phyloP scores from a whole-genome alignment of 1,140 invertebrate species.

The Capitella teleta region DNA sequence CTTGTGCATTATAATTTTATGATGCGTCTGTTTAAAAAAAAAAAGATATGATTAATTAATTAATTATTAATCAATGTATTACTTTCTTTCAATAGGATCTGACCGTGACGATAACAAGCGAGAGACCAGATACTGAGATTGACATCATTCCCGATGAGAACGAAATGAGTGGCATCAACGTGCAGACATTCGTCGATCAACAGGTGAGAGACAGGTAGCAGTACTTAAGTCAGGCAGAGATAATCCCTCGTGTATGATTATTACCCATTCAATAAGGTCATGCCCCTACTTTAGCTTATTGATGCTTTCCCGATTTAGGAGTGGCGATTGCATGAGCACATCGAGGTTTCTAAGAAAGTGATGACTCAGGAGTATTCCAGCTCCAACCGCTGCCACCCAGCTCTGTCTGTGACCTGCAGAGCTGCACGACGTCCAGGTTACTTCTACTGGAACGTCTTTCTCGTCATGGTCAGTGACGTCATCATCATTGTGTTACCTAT shows the following conservation, averaged over 20 bases:
- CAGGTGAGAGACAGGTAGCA: too few species aligned
- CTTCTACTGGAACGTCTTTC: slow-evolving; percentile 24
- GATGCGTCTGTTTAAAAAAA: too few species aligned
- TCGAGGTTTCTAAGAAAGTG: slow-evolving; percentile 14
- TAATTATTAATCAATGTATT: too few species aligned
- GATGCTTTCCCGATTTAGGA: slow-evolving; percentile 9
- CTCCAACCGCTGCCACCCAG: slow-evolving; percentile 14
- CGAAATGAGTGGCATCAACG: slow-evolving; percentile 18
- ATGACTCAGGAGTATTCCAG: slow-evolving; percentile 14
- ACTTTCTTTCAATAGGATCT: slow-evolving; percentile 14
- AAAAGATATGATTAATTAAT: too few species aligned
- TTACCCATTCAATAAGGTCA: background rate
- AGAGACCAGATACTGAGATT: slow-evolving; percentile 17
- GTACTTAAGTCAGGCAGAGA: too few species aligned
- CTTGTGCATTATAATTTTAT: too few species aligned
- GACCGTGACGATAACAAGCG: slow-evolving; percentile 16
- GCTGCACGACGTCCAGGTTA: slow-evolving; percentile 19
- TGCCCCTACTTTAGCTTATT: background rate
- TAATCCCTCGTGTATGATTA: too few species aligned
- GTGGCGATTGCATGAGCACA: slow-evolving; percentile 19
- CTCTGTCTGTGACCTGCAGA: slow-evolving; percentile 16
- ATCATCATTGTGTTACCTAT: background rate
- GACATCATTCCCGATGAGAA: slow-evolving; percentile 17
- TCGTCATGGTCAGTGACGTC: slow-evolving; percentile 15
- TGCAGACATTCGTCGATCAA: slow-evolving; percentile 18